Percentiles rank a stretch among this genome's conserved stretches.
Conservation (phyloP, 2,113 vertebrate genomes). For the Carassius carassius region DNA sequence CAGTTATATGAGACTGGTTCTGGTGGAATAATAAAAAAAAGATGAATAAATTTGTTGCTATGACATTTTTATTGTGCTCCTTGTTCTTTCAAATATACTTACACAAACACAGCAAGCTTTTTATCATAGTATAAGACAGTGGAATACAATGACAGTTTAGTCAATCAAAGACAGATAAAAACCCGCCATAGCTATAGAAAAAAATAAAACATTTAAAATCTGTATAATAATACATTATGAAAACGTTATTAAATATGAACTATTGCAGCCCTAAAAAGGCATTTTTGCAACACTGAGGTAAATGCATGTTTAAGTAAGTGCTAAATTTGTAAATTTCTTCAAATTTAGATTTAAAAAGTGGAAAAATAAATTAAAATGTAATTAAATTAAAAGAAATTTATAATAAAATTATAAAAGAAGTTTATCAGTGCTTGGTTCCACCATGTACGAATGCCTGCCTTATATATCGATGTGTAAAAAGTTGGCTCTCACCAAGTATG, state of each 20-base stretch:
- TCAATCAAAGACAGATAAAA: neutral
- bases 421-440: neutral
- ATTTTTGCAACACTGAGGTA: neutral
- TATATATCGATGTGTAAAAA: neutral
- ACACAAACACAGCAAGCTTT: neutral
- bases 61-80: constrained; percentile 46
- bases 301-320: neutral
- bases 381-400: neutral
- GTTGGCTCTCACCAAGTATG: neutral
- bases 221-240: too few relatives aligned
- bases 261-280: neutral
- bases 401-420: neutral
- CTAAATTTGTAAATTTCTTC: neutral
- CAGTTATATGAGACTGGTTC: constrained; percentile 56
- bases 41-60: constrained; percentile 62
- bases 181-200: neutral
- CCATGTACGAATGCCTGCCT: neutral
- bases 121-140: neutral
- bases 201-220: neutral
- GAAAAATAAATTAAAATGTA: neutral
- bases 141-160: neutral
- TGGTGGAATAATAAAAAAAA: constrained; percentile 51
- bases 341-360: neutral
- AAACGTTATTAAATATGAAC: neutral
- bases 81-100: constrained; percentile 20